Conservation (phyloP, 2,888 invertebrate genomes). For the Nephrotoma flavescens region DNA sequence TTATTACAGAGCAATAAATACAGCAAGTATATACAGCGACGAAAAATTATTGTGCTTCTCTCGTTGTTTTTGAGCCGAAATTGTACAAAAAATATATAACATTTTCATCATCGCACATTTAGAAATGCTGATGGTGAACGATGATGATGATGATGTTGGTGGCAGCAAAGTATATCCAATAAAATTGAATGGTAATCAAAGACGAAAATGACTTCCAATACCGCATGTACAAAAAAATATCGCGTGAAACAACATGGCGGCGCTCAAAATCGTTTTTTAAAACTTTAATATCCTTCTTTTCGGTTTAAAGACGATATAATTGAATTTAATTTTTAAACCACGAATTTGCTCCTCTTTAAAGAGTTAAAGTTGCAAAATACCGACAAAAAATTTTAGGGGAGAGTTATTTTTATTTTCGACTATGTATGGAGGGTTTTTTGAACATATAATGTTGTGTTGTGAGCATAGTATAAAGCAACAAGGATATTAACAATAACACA, state of each 20-base stretch:
- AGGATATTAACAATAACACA: background rate
- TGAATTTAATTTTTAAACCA: background rate
- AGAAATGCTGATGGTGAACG: background rate
- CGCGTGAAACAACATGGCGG: background rate
- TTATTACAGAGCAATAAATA: conserved; percentile 1
- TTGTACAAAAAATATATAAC: background rate
- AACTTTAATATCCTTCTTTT: background rate
- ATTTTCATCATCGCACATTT: background rate
- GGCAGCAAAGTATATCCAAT: background rate
- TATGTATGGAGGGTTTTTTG: background rate
- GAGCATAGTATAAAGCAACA: background rate
- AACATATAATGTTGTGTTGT: background rate
- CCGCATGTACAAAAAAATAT: background rate
- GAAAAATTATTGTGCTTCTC: conserved; percentile 2
- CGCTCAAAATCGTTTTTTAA: background rate
- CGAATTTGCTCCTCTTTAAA: background rate
- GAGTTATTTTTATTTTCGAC: background rate
- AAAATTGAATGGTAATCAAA: background rate
- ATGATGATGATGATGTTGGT: background rate
- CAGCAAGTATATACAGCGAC: background rate
- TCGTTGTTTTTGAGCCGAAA: background rate
- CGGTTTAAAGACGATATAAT: background rate
- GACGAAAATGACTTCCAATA: background rate
- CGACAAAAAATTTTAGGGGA: background rate
- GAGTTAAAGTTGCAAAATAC: background rate